phyloP scores from a whole-genome alignment of 1,140 invertebrate genomes.

The Aphelinus atriplicis region DNA sequence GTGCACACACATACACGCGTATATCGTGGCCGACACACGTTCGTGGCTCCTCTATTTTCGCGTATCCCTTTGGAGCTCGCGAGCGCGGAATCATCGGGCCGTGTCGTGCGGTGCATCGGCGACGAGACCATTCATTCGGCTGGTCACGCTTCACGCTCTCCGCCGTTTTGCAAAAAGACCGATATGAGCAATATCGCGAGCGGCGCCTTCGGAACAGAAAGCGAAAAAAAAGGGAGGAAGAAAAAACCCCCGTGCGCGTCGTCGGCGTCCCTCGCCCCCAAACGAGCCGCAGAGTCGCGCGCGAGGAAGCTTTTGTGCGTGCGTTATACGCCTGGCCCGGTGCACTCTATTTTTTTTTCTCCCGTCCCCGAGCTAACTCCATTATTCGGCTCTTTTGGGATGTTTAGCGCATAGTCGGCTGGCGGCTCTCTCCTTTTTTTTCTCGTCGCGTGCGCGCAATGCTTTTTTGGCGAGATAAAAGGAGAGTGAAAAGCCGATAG shows the following conservation, averaged over 20 bases:
- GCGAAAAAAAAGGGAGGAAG: neutral
- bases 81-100: slow-evolving; percentile 39
- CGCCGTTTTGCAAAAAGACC: slow-evolving; percentile 17
- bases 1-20: too few species aligned
- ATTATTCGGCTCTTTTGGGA: slow-evolving; percentile 26
- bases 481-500: too few species aligned
- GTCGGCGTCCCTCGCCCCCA: neutral
- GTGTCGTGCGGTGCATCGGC: slow-evolving; percentile 37
- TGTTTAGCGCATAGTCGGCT: neutral
- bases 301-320: neutral
- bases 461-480: too few species aligned
- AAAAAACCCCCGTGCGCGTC: neutral
- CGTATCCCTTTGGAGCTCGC: slow-evolving; percentile 1
- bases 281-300: slow-evolving; percentile 26
- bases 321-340: neutral
- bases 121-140: slow-evolving; percentile 55
- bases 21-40: too few species aligned
- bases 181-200: slow-evolving; percentile 12
- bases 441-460: too few species aligned
- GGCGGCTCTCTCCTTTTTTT: too few species aligned
- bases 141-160: slow-evolving; percentile 47
- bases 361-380: neutral
- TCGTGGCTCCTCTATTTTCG: slow-evolving; percentile 18
- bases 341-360: slow-evolving; percentile 6
- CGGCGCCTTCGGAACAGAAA: slow-evolving; percentile 17